phyloP scores from a whole-genome alignment of 1,140 invertebrate genomes.

The Lithobius niger region DNA sequence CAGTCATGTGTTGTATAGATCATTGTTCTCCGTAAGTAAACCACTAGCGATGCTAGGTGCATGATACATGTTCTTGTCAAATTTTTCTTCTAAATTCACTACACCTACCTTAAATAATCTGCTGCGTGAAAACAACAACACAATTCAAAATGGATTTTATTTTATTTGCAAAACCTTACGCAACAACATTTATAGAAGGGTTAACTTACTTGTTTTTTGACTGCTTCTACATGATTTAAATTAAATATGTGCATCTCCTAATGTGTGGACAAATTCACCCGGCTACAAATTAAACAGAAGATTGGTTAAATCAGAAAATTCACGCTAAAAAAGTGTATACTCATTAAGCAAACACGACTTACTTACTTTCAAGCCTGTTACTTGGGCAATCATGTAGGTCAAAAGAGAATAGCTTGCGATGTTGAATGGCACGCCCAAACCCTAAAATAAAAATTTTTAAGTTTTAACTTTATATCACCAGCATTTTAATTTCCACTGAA shows the following conservation, averaged over 20 bases:
- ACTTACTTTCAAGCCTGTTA: conserved; percentile 63
- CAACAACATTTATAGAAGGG: too few relatives aligned
- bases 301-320: background rate
- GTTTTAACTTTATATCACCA: background rate
- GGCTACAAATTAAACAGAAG: conserved; percentile 40
- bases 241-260: conserved; percentile 92
- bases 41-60: too few relatives aligned
- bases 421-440: conserved; percentile 96
- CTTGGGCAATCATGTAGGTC: conserved; percentile 91
- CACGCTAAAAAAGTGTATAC: background rate
- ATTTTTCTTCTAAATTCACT: too few relatives aligned
- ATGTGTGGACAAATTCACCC: conserved; percentile 90
- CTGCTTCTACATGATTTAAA: background rate
- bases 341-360: background rate
- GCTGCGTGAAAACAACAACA: too few relatives aligned
- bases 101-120: too few relatives aligned
- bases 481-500: too few relatives aligned
- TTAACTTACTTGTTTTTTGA: background rate
- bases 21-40: too few relatives aligned
- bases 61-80: too few relatives aligned
- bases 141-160: too few relatives aligned
- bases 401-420: conserved; percentile 93
- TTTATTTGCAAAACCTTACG: too few relatives aligned
- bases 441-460: conserved; percentile 35
- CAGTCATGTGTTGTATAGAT: too few relatives aligned